Evolutionary conservation across 2,113 vertebrate species (phyloP).

Genomic region (Platysternon megacephalum): DNA sequence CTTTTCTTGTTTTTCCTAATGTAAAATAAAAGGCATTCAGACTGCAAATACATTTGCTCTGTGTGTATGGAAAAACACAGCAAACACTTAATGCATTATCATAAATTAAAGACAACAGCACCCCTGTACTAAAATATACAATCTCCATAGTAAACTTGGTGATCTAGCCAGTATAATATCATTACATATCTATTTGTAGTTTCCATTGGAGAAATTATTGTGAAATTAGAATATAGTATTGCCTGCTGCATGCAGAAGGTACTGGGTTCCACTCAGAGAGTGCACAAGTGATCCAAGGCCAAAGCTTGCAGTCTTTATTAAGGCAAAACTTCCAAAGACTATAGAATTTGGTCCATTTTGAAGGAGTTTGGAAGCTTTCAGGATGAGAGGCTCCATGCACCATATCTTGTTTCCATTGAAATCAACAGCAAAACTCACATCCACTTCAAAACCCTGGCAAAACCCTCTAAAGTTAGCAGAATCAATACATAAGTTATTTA

Average conservation of each 20-base stretch:
- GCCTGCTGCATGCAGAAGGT: neutral
- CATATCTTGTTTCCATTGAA: neutral
- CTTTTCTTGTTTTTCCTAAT: too few relatives aligned
- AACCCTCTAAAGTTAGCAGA: neutral
- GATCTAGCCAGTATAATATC: conserved; percentile 1
- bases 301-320: neutral
- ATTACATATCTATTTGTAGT: conserved; percentile 6
- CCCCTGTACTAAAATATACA: neutral
- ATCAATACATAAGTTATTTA: neutral
- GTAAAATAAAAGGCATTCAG: neutral
- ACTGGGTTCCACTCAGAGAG: conserved; percentile 2
- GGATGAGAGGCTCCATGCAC: neutral
- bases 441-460: neutral
- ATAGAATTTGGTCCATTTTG: neutral
- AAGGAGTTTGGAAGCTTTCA: neutral
- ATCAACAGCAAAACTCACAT: neutral
- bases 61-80: neutral
- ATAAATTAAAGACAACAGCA: neutral
- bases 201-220: conserved; percentile 6
- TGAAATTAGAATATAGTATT: conserved; percentile 11
- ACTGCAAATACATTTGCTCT: neutral
- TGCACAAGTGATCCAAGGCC: neutral
- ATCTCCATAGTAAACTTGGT: neutral
- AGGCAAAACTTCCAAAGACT: neutral
- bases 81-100: neutral